A percentile compares a stretch with the other conserved stretches of the same genome.
Evolutionary conservation across 1,140 invertebrate genomes (phyloP).

Genomic region (Bombus haemorrhoidalis): DNA sequence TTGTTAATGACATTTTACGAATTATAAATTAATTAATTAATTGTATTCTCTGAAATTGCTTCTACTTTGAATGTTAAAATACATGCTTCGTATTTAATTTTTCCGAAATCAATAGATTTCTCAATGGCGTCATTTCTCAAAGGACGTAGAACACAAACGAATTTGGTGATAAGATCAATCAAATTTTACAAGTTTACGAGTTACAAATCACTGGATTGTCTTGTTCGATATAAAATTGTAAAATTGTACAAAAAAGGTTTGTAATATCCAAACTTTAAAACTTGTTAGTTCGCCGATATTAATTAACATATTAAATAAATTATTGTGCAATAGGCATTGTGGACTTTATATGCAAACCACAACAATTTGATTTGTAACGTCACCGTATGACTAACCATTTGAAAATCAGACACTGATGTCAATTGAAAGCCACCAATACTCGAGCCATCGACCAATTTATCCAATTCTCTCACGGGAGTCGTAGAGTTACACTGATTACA

Average conservation of each 20-base stretch:
- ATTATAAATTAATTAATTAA: no score
- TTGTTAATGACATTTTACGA: no score
- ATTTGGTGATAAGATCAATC: background rate
- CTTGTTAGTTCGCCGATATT: no score
- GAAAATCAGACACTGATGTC: conserved; percentile 49
- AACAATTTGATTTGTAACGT: background rate
- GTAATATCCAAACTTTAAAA: no score
- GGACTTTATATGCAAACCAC: background rate
- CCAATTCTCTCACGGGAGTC: background rate
- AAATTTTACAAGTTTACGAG: background rate
- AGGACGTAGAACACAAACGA: background rate
- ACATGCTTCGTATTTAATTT: background rate
- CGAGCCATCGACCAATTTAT: background rate
- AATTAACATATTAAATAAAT: no score
- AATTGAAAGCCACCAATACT: conserved; percentile 16
- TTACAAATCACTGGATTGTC: background rate
- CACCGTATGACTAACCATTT: conserved; percentile 14
- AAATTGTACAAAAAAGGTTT: no score
- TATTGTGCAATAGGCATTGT: background rate
- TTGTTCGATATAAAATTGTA: no score
- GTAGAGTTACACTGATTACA: background rate
- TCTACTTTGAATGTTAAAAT: background rate
- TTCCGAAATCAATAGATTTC: background rate
- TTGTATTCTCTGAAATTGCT: background rate
- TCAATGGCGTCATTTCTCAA: no score